These are phyloP conservation scores for Agrotis clavis DNA, from an alignment of 2,888 invertebrate species.

Conservation along the genomic window DNA sequence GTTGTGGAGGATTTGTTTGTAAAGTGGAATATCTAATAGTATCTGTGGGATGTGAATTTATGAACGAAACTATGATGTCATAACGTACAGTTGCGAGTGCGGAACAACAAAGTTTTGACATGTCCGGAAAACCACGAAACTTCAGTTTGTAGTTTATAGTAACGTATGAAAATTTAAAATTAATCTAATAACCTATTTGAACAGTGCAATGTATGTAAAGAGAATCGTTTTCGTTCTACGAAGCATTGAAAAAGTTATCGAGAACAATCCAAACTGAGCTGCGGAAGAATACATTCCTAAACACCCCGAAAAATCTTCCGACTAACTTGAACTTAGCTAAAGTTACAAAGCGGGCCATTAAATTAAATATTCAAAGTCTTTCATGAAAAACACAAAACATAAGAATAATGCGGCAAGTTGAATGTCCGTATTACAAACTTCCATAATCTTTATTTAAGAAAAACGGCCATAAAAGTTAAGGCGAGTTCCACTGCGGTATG, in stretches of 20 bases:
- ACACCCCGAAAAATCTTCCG: neutral
- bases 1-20: constrained; percentile 19
- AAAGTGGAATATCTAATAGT: neutral
- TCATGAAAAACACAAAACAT: constrained; percentile 47
- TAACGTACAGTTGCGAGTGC: too few species aligned
- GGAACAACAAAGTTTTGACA: too few species aligned
- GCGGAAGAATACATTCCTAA: constrained; percentile 12
- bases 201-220: too few species aligned
- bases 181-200: too few species aligned
- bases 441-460: constrained; percentile 56
- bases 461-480: constrained; percentile 59
- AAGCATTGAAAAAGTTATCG: neutral
- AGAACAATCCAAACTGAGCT: constrained; percentile 7
- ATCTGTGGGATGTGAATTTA: neutral
- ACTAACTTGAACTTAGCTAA: constrained; percentile 26
- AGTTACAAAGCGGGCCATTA: constrained; percentile 45
- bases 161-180: too few species aligned
- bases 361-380: constrained; percentile 47
- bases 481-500: constrained; percentile 39
- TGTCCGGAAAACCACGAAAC: too few species aligned
- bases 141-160: too few species aligned
- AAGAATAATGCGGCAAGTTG: constrained; percentile 60
- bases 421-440: constrained; percentile 59
- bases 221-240: neutral
- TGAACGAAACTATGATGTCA: too few species aligned